Base-by-base conservation (phyloP, 2,797 vertebrate genomes). In the Dryobates pubescens region DNA sequence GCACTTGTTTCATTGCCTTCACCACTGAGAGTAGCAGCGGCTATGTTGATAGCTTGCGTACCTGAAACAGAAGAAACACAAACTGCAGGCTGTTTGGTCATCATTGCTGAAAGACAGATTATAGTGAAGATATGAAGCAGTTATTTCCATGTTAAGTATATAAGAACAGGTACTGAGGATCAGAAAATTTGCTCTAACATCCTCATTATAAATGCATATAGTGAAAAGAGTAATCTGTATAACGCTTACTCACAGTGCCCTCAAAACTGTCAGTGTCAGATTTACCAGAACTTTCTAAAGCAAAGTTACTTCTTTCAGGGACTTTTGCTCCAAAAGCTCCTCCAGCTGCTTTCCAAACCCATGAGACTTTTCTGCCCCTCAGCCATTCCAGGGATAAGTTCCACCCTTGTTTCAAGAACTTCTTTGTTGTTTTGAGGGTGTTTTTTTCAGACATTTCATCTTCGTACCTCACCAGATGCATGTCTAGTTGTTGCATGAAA, bases 401-500 rank as follows among this genome's bases (percentile, higher is more conserved):
- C 15, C 18, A 56, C 3, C 45, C 4, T 38, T 45, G 30, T 41
- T 49, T 6, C 4, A 76, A 69, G 13, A 30, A 32, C 1, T 0
- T 8, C 4, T 9, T 58, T 36, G 13, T n/a, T 13, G 12, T 36
- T 61, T 59, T 32, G 17, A n/a, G 6, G 20, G 11, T n/a, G n/a
- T 59, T 56, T 32, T 45, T 22, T 17, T 2, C 8, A 17, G 24
- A 6, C 1, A 26, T 43, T 57, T 45, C 3, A 26, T 1, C 10
- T 41, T 8, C 36, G 63, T 12, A 41, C 5, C 8, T 65, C 51
- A 58, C 1, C 53, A 67, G 8, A 22, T 17, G 1, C 3, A 22
- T 3, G 2, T 29, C 15, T 51, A 36, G 2, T 43, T 69, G 32
- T 47, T 22, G 9, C 23, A 61, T 26, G 6, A 18, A 69, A 49